Conservation (phyloP, 2,888 invertebrate genomes). For the Ormyrus labotus region DNA sequence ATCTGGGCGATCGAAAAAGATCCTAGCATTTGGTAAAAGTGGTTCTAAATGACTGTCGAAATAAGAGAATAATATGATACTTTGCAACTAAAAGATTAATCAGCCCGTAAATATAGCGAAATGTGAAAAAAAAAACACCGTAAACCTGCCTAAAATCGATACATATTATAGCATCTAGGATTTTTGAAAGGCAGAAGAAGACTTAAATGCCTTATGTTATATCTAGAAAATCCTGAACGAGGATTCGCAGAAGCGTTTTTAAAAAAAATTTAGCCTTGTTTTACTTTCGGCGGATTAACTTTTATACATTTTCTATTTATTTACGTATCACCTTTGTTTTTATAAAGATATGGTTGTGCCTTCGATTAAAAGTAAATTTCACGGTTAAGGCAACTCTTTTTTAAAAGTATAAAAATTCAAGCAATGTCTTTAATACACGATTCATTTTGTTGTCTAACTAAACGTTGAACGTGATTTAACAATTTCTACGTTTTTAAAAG, state of each 20-base stretch:
- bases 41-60: constrained; percentile 40
- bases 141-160: constrained; percentile 34
- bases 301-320: not conserved
- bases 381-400: not conserved
- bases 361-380: constrained; percentile 15
- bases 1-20: not conserved
- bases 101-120: not conserved
- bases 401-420: too few relatives aligned
- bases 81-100: constrained; percentile 6
- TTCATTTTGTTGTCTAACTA: not conserved
- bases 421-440: too few relatives aligned
- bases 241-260: not conserved
- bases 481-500: constrained; percentile 46
- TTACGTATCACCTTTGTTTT: not conserved
- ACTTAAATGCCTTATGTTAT: constrained; percentile 40
- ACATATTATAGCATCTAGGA: constrained; percentile 17
- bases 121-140: constrained; percentile 10
- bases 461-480: constrained; percentile 19
- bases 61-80: constrained; percentile 7
- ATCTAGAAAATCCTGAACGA: not conserved
- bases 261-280: not conserved
- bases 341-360: constrained; percentile 17
- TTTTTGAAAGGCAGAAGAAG: constrained; percentile 35
- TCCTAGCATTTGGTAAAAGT: constrained; percentile 28
- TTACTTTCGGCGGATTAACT: not conserved